These are phyloP conservation scores for Lumbricus terrestris DNA, from an alignment of 2,888 invertebrate species.

Conservation along the genomic window DNA sequence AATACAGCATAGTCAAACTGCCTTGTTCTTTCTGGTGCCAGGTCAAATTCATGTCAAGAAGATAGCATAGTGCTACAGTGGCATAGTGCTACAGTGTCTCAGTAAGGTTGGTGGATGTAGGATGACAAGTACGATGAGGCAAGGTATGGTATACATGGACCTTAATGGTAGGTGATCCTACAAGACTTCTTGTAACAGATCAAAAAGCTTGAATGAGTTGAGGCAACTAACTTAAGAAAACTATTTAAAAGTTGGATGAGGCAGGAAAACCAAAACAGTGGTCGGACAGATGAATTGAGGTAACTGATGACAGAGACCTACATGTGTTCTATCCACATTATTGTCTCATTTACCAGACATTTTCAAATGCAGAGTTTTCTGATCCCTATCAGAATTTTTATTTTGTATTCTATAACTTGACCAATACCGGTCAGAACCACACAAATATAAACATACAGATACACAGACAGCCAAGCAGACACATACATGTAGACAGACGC, in stretches of 20 bases:
- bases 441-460: no score
- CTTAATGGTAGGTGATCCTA: neutral
- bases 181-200: neutral
- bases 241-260: neutral
- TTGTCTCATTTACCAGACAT: neutral
- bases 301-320: neutral
- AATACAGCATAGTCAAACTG: no score
- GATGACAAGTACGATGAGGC: neutral
- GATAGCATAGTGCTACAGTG: no score
- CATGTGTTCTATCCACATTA: neutral
- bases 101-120: no score
- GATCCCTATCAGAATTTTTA: neutral
- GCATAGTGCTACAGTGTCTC: no score
- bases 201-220: neutral
- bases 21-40: no score
- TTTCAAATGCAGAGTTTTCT: neutral
- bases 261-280: neutral
- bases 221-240: neutral
- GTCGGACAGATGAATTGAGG: neutral
- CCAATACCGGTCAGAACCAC: no score
- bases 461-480: no score
- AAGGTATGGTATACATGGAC: neutral
- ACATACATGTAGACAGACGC: no score
- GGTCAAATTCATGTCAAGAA: no score
- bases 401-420: no score